phyloP scores from a whole-genome alignment of 1,140 invertebrate genomes.

The Sitobion miscanthi region DNA sequence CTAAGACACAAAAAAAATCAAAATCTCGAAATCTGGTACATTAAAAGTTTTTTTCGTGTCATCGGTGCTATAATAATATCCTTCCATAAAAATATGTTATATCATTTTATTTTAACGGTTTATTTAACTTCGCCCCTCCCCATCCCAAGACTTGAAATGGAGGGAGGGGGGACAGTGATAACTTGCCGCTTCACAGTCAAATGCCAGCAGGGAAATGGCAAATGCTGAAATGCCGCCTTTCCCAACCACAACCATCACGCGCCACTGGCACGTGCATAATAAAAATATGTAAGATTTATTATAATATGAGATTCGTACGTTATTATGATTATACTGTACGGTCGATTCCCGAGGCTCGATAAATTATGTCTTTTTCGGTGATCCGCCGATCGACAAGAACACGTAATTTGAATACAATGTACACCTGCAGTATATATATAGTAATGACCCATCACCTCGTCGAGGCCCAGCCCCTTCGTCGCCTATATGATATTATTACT shows the following conservation, averaged over 20 bases:
- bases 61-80: too few species aligned
- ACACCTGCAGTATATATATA: not conserved
- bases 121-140: not conserved
- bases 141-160: too few species aligned
- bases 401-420: slow-evolving; percentile 42
- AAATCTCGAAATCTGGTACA: too few species aligned
- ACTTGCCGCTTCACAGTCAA: not conserved
- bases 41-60: too few species aligned
- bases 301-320: not conserved
- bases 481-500: slow-evolving; percentile 1
- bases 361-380: not conserved
- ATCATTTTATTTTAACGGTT: not conserved
- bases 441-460: not conserved
- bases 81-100: not conserved
- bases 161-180: not conserved
- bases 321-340: not conserved
- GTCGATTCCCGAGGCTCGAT: not conserved
- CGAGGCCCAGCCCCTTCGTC: slow-evolving; percentile 19
- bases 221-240: not conserved
- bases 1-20: too few species aligned
- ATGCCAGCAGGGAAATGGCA: not conserved
- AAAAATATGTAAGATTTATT: not conserved
- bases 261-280: not conserved
- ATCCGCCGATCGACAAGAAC: not conserved
- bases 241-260: not conserved